Percentiles rank a stretch among this genome's conserved stretches.
Evolutionary conservation across 2,113 vertebrate species (phyloP).

Genomic region (Mixornis gularis): DNA sequence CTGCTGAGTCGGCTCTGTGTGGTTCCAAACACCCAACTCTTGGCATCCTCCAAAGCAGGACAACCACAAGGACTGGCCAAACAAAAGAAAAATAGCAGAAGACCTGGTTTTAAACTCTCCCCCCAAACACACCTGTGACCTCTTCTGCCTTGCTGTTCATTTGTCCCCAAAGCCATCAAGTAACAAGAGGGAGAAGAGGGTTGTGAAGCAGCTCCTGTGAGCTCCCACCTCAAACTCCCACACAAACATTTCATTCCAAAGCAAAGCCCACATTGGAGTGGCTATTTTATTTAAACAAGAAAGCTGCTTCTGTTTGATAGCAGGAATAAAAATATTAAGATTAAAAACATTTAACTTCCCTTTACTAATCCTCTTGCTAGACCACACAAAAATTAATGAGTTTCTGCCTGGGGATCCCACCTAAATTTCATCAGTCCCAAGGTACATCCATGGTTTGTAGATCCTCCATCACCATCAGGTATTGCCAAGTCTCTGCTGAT

Average conservation of each 20-base stretch:
- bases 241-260: background rate
- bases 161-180: background rate
- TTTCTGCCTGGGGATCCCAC: background rate
- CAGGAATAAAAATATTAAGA: background rate
- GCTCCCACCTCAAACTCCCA: background rate
- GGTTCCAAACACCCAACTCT: background rate
- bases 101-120: background rate
- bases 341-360: background rate
- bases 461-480: background rate
- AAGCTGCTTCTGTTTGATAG: background rate
- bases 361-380: background rate
- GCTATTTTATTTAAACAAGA: background rate
- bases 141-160: background rate
- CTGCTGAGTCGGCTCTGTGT: background rate
- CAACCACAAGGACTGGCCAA: background rate
- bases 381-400: background rate
- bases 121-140: background rate
- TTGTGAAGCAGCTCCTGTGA: background rate
- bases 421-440: background rate
- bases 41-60: background rate
- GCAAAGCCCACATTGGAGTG: background rate
- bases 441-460: background rate
- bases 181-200: background rate
- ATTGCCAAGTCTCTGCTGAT: background rate
- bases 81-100: fast-evolving